Base-by-base conservation (phyloP, 2,797 vertebrate species). In the Numenius phaeopus region DNA sequence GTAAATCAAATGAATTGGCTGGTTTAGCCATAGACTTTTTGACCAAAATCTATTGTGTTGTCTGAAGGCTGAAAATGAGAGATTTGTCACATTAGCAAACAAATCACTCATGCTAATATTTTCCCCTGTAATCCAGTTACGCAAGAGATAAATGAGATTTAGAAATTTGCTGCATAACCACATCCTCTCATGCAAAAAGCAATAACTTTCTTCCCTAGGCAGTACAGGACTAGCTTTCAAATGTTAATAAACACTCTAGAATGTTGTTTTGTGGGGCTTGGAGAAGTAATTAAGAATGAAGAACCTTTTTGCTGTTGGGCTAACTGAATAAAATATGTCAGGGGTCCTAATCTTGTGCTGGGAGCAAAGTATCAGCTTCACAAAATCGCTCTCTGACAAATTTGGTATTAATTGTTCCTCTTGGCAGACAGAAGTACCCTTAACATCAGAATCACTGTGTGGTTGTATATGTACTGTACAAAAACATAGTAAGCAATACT, bases 81-180 rank as follows among this genome's bases (percentile, higher is more conserved):
- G 49, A 84, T 57, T 57, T 89, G 65, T 90, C 71, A 89, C 44
- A 80, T 87, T 67, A 95, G 87, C 87, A 94, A 93, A 83, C 47
- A 87, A 94, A 95, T 92, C 89, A 71, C 40, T 89, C 77, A 82
- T 84, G 86, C 80, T 97, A 91, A 64, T 85, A 80, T 94, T 94
- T 94, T 92, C 57, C 52, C 80, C n/a, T 58, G 16, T 94, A 96
- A 97, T 95, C 87, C 64, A 93, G 80, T 94, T 96, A 87, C 26
- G 65, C 44, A 83, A 85, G 71, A 94, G 82, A 90, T 64, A 95
- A 96, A 93, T 79, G 86, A 96, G 88, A 92, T 92, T 93, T 75
- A 87, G 92, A 84, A 87, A 84, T 90, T 83, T 52, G 73, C 67
- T 89, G 39, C 54, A 67, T 83, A 89, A 94, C 64, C n/a, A 80